Conservation (phyloP, 2,797 vertebrate species). For the Holocentrus rufus region DNA sequence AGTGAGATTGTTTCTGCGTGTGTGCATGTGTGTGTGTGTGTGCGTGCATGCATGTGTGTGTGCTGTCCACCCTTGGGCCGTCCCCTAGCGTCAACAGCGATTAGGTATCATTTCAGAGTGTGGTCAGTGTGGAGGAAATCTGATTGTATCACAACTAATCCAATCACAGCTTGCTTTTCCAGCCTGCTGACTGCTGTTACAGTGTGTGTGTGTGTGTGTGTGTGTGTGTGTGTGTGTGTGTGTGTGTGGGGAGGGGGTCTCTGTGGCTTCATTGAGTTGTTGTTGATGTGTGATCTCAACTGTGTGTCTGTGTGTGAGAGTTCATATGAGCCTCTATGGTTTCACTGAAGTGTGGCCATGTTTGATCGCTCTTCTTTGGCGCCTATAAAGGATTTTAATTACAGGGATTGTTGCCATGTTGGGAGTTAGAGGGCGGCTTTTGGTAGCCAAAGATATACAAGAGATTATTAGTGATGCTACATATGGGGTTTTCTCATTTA, state of each 20-base stretch:
- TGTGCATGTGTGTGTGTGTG: slow-evolving; percentile 30
- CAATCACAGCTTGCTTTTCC: slow-evolving; percentile 43
- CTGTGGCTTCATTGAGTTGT: slow-evolving; percentile 5
- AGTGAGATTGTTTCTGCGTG: neutral
- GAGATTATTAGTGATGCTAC: neutral
- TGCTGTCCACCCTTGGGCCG: slow-evolving; percentile 22
- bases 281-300: slow-evolving; percentile 25
- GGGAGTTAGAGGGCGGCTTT: slow-evolving; percentile 1
- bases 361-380: slow-evolving; percentile 42
- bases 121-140: slow-evolving; percentile 29
- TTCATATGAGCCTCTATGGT: slow-evolving; percentile 36
- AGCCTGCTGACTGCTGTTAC: slow-evolving; percentile 16
- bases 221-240: slow-evolving; percentile 1
- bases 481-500: neutral
- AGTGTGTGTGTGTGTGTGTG: slow-evolving; percentile 20
- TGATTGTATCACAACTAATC: slow-evolving; percentile 44
- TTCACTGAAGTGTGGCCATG: slow-evolving; percentile 16
- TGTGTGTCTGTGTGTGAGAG: slow-evolving; percentile 5
- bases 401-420: neutral
- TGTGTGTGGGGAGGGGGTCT: slow-evolving; percentile 2
- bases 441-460: neutral
- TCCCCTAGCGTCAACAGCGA: slow-evolving; percentile 8
- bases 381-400: slow-evolving; percentile 39
- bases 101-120: slow-evolving; percentile 38
- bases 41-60: slow-evolving; percentile 20